Evolutionary conservation across 2,797 vertebrate species (phyloP).

Genomic region (Rhincodon typus): DNA sequence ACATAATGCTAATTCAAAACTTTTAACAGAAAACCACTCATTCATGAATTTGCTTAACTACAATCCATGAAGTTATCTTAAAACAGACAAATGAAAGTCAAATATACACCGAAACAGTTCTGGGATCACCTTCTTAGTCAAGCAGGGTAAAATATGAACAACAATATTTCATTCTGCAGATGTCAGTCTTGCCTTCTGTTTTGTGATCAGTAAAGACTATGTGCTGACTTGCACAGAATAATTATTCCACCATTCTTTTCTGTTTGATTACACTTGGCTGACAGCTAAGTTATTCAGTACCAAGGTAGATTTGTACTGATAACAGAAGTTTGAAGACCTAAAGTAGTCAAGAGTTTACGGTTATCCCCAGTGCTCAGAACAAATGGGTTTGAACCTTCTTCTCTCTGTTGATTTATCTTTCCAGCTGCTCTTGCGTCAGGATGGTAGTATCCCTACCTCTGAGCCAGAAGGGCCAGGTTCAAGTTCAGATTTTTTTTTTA

Average conservation of each 20-base stretch:
- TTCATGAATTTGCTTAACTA: neutral
- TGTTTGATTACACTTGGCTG: slow-evolving; percentile 7
- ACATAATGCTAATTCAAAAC: slow-evolving; percentile 16
- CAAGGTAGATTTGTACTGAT: neutral
- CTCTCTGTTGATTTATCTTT: no score
- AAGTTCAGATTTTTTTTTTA: no score
- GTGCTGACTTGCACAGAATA: neutral
- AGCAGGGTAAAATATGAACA: neutral
- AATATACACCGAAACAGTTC: neutral
- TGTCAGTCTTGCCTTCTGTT: slow-evolving; percentile 11
- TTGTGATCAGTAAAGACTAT: neutral
- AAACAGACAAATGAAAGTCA: neutral
- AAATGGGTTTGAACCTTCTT: no score
- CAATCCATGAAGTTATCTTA: neutral
- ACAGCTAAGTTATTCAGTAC: neutral
- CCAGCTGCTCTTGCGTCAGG: no score
- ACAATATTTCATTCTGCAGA: neutral
- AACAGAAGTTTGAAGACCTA: no score
- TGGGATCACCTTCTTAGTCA: neutral
- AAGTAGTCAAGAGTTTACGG: no score
- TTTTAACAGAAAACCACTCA: neutral
- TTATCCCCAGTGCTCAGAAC: no score
- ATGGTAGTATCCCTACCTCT: no score
- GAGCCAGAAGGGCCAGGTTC: no score
- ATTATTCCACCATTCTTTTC: neutral